Conservation (phyloP, 2,797 vertebrate genomes). For the Typhlichthys eigenmanni region DNA sequence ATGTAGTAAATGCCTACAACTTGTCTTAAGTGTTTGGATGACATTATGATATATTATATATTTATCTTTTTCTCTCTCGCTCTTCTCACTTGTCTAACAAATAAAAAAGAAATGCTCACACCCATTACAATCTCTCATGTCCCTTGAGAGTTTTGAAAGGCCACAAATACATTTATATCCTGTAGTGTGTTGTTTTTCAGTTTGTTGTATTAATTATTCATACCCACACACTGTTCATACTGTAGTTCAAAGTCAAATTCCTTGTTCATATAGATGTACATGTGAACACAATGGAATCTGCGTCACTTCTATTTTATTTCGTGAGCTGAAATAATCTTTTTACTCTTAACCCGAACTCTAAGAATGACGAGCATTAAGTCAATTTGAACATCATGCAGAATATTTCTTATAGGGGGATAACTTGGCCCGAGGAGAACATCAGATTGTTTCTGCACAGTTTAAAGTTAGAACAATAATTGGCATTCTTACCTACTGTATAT, state of each 20-base stretch:
- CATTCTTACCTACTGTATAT: too few species aligned
- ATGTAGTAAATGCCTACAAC: background rate
- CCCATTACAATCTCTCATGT: constrained; percentile 37
- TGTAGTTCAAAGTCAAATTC: constrained; percentile 37
- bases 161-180: constrained; percentile 36
- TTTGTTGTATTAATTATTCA: constrained; percentile 43
- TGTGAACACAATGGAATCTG: constrained; percentile 20
- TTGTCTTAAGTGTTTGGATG: too few species aligned
- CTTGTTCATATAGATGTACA: constrained; percentile 39
- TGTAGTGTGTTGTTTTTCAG: constrained; percentile 34
- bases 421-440: too few species aligned
- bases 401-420: too few species aligned
- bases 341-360: background rate
- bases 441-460: too few species aligned
- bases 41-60: too few species aligned
- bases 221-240: constrained; percentile 6
- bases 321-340: background rate
- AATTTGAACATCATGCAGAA: too few species aligned
- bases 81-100: constrained; percentile 16
- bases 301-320: background rate
- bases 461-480: too few species aligned
- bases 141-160: constrained; percentile 34
- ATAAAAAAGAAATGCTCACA: constrained; percentile 25
- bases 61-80: background rate
- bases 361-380: background rate